Evolutionary conservation across 2,888 invertebrate genomes (phyloP), one percentile per base, ranked within the genome.

Genomic region (Synergus laeviventris): DNA sequence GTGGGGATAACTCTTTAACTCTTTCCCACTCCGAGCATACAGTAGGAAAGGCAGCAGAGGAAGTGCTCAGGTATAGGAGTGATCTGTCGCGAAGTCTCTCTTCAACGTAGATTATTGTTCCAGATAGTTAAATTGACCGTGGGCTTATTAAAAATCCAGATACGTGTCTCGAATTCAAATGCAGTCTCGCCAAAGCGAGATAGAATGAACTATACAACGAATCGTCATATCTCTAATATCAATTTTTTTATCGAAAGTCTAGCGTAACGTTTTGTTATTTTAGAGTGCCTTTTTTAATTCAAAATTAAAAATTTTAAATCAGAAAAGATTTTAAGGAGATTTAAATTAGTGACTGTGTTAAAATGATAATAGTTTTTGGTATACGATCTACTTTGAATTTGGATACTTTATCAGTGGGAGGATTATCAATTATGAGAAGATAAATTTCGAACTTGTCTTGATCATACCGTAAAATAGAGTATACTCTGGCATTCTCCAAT

Each of bases 111-210:
- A 79, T 84, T 82, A 80, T 76, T 83, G 84, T 81, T 83, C 82
- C 81, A 85, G 81, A 83, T 86, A 79, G 79, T 83, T 83, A 74
- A 86, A 86, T 85, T 83, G 84, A 45, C 74, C 81, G 86, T 86
- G 85, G 84, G 86, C 81, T 82, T 77, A 80, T 80, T 79, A 78
- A 80, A 81, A 82, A 76, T 75, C 76, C 79, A 62, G 76, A 78
- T 76, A 76, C 61, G 62, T 59, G 70, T 59, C 59, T 54, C 74
- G 66, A 73, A 49, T 73, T 14, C 70, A 54, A 75, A 70, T 45
- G 31, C 31, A 70, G 49, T 49, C 49, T 70, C n/a, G 70, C n/a
- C 70, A 54, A 70, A 36, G 31, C 70, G 24, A 24, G 11, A 14
- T 39, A 7, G 24, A 24, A 21, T 39, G 9, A 9, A 31, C 16